A percentile compares a stretch with the other conserved stretches of the same genome.
Conservation (phyloP, 2,888 invertebrate species). For the Phengaris arion region DNA sequence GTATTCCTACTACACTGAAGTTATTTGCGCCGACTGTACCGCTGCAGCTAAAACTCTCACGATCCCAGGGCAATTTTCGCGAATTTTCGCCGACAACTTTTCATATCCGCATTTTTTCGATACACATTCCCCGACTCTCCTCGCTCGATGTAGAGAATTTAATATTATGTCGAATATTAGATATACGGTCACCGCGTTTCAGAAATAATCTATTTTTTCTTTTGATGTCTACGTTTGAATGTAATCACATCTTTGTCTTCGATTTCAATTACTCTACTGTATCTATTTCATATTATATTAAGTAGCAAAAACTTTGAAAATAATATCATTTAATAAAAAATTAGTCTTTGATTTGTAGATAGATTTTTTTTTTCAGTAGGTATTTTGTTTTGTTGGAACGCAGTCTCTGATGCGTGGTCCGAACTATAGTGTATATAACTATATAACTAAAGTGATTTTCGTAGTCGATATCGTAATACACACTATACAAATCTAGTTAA, state of each 20-base stretch:
- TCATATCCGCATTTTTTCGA: slow-evolving; percentile 45
- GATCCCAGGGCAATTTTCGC: slow-evolving; percentile 60
- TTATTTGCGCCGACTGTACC: slow-evolving; percentile 26
- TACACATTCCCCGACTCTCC: slow-evolving; percentile 34
- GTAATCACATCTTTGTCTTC: background rate
- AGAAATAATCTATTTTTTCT: background rate
- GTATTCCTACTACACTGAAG: background rate
- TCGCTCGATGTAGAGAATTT: background rate
- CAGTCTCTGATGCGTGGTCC: too few species aligned
- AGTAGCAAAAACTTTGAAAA: too few species aligned
- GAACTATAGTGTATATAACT: too few species aligned
- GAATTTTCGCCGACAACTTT: slow-evolving; percentile 60
- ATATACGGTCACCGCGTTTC: background rate
- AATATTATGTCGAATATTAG: background rate
- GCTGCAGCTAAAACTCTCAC: slow-evolving; percentile 27
- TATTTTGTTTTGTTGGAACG: too few species aligned
- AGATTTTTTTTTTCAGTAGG: too few species aligned
- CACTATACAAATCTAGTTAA: too few species aligned
- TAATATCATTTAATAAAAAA: too few species aligned
- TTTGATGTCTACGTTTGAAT: background rate
- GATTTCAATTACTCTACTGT: background rate
- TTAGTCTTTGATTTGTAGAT: too few species aligned
- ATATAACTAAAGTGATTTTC: too few species aligned
- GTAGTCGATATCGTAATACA: too few species aligned
- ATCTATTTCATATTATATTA: too few species aligned